Evolutionary conservation across 2,888 invertebrate genomes (phyloP).

Genomic region (Leptinotarsa tumamoca): DNA sequence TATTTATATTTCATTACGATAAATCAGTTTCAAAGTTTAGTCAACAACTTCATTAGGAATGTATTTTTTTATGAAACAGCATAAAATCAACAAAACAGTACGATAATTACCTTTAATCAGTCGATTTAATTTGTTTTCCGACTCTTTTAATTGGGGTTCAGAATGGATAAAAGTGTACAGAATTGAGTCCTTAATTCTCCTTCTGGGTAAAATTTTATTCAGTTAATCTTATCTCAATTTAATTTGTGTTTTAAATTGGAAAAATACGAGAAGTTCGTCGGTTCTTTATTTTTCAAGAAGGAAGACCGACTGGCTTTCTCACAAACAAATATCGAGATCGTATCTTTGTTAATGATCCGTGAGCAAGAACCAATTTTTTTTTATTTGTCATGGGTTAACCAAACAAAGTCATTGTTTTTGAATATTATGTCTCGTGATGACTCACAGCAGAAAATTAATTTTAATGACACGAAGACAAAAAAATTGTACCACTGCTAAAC

Average conservation of each 20-base stretch:
- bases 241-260: constrained; percentile 62
- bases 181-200: constrained; percentile 59
- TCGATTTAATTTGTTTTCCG: constrained; percentile 59
- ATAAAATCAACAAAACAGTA: constrained; percentile 39
- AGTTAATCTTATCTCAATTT: constrained; percentile 56
- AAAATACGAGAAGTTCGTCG: constrained; percentile 55
- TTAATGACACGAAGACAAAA: no score
- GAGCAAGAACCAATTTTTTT: neutral
- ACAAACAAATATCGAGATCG: constrained; percentile 38
- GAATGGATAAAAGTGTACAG: constrained; percentile 54
- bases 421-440: neutral
- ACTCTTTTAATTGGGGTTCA: constrained; percentile 56
- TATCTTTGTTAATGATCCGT: constrained; percentile 27
- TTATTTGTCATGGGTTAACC: no score
- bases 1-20: neutral
- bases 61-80: constrained; percentile 27
- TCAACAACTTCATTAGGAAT: constrained; percentile 34
- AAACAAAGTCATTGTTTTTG: neutral
- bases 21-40: constrained; percentile 4
- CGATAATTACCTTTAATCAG: constrained; percentile 53
- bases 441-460: no score
- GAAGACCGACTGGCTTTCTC: constrained; percentile 32
- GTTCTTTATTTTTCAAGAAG: constrained; percentile 45
- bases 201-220: constrained; percentile 55
- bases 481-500: no score